These are phyloP conservation scores for Cossypha polioptera DNA, from an alignment of 2,797 vertebrate species.

Conservation along the genomic window DNA sequence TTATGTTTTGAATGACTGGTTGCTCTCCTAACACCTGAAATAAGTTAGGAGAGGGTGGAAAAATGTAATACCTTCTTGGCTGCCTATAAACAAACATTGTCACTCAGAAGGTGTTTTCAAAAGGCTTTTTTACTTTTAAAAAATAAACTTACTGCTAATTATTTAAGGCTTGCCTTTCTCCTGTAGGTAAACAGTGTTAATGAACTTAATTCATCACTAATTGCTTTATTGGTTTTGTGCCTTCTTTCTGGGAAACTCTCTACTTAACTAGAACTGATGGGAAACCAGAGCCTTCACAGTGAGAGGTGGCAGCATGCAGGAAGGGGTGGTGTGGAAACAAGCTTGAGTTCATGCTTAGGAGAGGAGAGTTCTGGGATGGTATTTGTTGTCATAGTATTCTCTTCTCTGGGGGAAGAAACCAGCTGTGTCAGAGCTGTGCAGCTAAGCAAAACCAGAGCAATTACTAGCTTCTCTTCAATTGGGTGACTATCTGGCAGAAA, in stretches of 20 bases:
- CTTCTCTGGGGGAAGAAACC: not conserved
- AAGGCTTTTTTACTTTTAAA: constrained; percentile 28
- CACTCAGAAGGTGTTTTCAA: constrained; percentile 49
- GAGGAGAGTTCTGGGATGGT: not conserved
- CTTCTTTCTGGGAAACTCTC: not conserved
- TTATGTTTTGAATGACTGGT: not conserved
- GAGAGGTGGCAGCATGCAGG: not conserved
- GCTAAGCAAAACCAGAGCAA: not conserved
- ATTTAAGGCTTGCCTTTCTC: constrained; percentile 49
- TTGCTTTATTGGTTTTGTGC: constrained; percentile 35
- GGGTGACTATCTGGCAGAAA: not conserved
- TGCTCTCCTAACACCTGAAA: constrained; percentile 42
- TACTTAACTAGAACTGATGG: not conserved
- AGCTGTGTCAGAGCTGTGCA: not conserved
- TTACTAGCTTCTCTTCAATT: not conserved
- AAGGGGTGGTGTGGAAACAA: not conserved
- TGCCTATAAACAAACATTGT: constrained; percentile 53
- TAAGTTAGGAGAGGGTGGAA: constrained; percentile 23
- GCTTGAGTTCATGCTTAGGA: not conserved
- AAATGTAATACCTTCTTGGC: constrained; percentile 22
- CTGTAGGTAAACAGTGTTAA: constrained; percentile 51
- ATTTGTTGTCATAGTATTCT: not conserved
- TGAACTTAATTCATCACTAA: constrained; percentile 48
- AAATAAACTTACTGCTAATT: constrained; percentile 61
- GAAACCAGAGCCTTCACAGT: not conserved